Evolutionary conservation across 1,140 invertebrate species (phyloP).

Genomic region (Leptinotarsa texana): DNA sequence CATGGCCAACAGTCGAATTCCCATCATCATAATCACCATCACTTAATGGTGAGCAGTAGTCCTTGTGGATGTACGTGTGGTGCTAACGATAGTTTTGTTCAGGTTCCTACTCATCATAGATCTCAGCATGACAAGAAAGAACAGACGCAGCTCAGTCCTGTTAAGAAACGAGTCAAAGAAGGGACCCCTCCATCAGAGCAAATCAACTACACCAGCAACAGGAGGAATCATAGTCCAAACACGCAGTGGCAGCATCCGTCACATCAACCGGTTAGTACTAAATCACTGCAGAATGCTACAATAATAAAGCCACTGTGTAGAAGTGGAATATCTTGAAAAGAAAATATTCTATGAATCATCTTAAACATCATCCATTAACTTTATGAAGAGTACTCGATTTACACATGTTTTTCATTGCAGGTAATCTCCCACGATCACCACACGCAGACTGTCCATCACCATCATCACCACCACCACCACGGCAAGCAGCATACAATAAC

Average conservation of each 20-base stretch:
- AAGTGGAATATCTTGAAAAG: no score
- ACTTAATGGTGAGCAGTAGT: constrained; percentile 51
- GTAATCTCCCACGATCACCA: constrained; percentile 46
- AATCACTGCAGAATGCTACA: no score
- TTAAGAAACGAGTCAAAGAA: constrained; percentile 98
- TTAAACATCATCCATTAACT: no score
- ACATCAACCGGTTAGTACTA: constrained; percentile 43
- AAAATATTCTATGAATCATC: no score
- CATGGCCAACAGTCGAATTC: constrained; percentile 51
- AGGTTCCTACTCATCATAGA: constrained; percentile 56
- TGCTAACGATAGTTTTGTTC: constrained; percentile 37
- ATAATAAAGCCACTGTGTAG: no score
- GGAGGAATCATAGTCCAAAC: constrained; percentile 56
- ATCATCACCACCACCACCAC: constrained; percentile 57
- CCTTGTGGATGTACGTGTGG: no score
- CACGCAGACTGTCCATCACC: constrained; percentile 52
- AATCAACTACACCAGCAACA: constrained; percentile 47
- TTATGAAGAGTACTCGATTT: no score
- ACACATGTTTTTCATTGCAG: constrained; percentile 25
- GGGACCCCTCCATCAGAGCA: constrained; percentile 80
- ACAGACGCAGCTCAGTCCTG: constrained; percentile 88
- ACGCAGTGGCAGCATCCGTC: constrained; percentile 54
- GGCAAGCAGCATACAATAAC: constrained; percentile 72
- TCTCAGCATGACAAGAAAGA: constrained; percentile 79
- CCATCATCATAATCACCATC: constrained; percentile 56